Evolutionary conservation across 2,113 vertebrate genomes (phyloP).

Genomic region (Caloenas nicobarica): DNA sequence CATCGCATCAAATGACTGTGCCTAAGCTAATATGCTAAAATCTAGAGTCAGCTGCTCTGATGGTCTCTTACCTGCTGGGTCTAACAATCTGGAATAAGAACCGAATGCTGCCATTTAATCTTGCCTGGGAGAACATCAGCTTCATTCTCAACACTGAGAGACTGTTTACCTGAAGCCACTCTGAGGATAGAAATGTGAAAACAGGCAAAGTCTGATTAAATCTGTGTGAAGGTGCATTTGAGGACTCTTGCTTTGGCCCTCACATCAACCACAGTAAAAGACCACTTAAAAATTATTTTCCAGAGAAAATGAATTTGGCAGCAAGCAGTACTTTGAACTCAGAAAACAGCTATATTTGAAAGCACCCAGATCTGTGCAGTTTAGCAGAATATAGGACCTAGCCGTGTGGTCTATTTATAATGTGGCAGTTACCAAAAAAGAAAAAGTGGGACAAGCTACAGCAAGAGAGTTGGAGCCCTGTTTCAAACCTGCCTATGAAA

Average conservation of each 20-base stretch:
- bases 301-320: slow-evolving; percentile 18
- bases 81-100: background rate
- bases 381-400: background rate
- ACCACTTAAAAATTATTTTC: background rate
- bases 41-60: background rate
- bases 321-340: slow-evolving; percentile 2
- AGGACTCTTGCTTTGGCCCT: slow-evolving; percentile 22
- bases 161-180: background rate
- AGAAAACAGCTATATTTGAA: background rate
- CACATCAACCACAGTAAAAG: background rate
- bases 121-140: background rate
- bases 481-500: background rate
- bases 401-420: slow-evolving; percentile 26
- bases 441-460: slow-evolving; percentile 26
- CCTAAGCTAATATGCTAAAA: background rate
- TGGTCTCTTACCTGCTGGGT: background rate
- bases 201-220: background rate
- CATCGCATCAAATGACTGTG: background rate
- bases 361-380: background rate
- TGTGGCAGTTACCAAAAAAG: background rate
- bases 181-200: background rate
- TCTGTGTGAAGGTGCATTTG: slow-evolving; percentile 15
- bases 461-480: background rate
- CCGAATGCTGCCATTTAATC: background rate
- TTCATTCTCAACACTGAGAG: background rate